Conservation (phyloP, 2,888 invertebrate species). For the Phalangium opilio region DNA sequence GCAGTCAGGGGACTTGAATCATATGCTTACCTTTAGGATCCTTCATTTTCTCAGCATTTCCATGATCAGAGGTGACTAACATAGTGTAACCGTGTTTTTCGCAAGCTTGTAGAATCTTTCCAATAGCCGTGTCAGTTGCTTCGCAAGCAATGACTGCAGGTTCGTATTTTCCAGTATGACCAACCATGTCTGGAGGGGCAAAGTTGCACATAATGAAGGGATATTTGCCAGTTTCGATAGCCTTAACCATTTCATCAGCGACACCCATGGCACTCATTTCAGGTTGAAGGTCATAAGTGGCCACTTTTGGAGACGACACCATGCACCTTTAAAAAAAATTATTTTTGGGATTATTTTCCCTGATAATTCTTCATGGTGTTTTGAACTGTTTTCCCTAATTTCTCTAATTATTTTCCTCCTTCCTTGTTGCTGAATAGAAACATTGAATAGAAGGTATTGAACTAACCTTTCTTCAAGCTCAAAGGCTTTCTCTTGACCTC, state of each 20-base stretch:
- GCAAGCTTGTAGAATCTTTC: constrained; percentile 30
- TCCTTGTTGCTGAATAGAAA: too few relatives aligned
- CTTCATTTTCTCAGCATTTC: constrained; percentile 35
- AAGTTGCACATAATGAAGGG: constrained; percentile 36
- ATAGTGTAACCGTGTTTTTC: constrained; percentile 25
- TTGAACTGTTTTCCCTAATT: too few relatives aligned
- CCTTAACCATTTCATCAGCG: constrained; percentile 30
- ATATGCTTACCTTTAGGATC: constrained; percentile 31
- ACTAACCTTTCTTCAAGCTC: constrained; percentile 28
- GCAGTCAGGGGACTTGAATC: too few relatives aligned
- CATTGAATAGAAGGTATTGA: too few relatives aligned
- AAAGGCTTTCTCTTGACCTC: constrained; percentile 32
- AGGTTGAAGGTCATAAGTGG: constrained; percentile 33
- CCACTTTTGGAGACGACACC: constrained; percentile 35
- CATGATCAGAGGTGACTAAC: constrained; percentile 31
- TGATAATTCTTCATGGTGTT: too few relatives aligned
- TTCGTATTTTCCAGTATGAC: constrained; percentile 34
- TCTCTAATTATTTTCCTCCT: too few relatives aligned
- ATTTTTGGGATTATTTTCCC: too few relatives aligned
- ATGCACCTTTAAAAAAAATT: constrained; percentile 21
- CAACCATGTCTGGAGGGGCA: constrained; percentile 37
- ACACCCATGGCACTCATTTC: constrained; percentile 33
- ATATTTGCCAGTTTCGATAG: constrained; percentile 27
- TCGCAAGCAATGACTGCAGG: constrained; percentile 27
- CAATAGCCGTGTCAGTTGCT: constrained; percentile 30